Base-by-base conservation (phyloP, 2,888 invertebrate species). In the Sphaeridia pumilis region DNA sequence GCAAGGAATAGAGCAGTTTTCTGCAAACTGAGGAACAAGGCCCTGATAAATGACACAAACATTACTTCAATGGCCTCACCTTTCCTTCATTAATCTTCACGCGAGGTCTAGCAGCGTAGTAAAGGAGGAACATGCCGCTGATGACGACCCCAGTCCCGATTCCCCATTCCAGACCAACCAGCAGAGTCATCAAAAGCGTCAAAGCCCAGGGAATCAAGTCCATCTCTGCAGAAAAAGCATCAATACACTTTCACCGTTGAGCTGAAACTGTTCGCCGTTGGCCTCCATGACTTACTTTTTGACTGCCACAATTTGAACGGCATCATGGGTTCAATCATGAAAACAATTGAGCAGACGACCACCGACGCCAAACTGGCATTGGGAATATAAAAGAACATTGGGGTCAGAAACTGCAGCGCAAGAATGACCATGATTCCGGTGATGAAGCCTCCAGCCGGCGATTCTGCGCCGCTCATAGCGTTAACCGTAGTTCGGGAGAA, bases 301-400 rank as follows among this genome's bases (percentile, higher is more conserved):
- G 84, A 80, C 65, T 75, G 77, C 87, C 88, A 90, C 41, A 90
- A 74, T 4, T 80, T 90, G 41, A 90, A 74, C 5, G 80, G 72
- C 22, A 86, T 75, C 17, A 82, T 79, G 27, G 76, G 73, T 56
- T 80, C 80, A n/a, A 63, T 80, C 78, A 90, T 82, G 67, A 86
- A 87, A 49, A 87, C 70, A 12, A 93, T 90, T 4, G 93, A 92
- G 61, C 83, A 82, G 59, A 92, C 88, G 58, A 94, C 80, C 46
- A 94, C 86, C 7, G 50, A 31, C 0, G 90, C 81, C 25, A 94
- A 75, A 0, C 87, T 82, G 0, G 92, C 79, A 67, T 81, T 82
- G 1, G 89, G 88, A 63, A 89, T 88, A 69, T 77, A 87, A 70
- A 82, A 83, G 72, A 93, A 93, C 68, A 85, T 84, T 2, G 87